Conservation (phyloP, 2,888 invertebrate species). For the Trichopoda pennipes region DNA sequence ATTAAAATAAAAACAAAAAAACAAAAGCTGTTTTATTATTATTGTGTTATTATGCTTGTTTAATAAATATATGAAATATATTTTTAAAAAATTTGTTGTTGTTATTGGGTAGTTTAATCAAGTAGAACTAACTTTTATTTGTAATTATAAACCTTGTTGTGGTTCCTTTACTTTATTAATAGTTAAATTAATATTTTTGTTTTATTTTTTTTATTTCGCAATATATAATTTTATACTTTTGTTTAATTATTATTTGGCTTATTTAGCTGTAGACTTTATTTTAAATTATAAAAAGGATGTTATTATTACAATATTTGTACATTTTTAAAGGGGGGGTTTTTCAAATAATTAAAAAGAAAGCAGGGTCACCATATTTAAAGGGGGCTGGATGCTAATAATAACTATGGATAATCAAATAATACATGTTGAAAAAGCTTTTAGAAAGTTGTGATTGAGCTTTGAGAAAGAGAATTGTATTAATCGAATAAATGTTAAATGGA, state of each 20-base stretch:
- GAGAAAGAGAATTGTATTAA: too few relatives aligned
- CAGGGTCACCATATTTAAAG: neutral
- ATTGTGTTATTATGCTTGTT: conserved; percentile 8
- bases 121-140: conserved; percentile 34
- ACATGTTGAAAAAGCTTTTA: too few relatives aligned
- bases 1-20: conserved; percentile 4
- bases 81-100: conserved; percentile 55
- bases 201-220: conserved; percentile 36
- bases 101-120: neutral
- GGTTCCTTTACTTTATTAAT: conserved; percentile 40
- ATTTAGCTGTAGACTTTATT: conserved; percentile 79
- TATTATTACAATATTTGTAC: conserved; percentile 14
- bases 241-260: conserved; percentile 76
- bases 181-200: conserved; percentile 52
- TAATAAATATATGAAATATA: conserved; percentile 43
- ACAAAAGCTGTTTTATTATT: conserved; percentile 25
- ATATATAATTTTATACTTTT: conserved; percentile 42
- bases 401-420: too few relatives aligned
- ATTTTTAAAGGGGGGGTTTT: neutral
- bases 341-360: neutral
- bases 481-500: too few relatives aligned
- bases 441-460: too few relatives aligned
- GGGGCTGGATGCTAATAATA: too few relatives aligned
- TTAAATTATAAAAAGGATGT: conserved; percentile 15
- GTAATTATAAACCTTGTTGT: conserved; percentile 51